phyloP scores from a whole-genome alignment of 1,140 invertebrate species.

The Melitaea cinxia region DNA sequence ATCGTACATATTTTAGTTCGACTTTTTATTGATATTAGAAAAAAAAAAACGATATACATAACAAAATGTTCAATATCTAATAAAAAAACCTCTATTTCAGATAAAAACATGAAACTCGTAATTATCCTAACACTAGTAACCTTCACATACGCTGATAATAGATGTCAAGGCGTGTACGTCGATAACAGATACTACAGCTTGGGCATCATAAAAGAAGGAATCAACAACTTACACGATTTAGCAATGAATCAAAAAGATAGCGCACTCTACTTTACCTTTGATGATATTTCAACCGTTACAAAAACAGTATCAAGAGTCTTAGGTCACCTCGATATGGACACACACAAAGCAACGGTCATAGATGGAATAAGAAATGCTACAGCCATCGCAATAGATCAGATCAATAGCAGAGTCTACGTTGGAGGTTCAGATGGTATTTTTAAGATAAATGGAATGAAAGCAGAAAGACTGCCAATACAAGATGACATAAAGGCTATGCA shows the following conservation, averaged over 20 bases:
- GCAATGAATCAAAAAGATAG: conserved; percentile 55
- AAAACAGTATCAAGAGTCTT: conserved; percentile 40
- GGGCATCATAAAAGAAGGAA: conserved; percentile 61
- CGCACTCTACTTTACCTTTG: conserved; percentile 60
- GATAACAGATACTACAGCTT: conserved; percentile 57
- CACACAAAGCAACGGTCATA: conserved; percentile 46
- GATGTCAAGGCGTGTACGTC: conserved; percentile 56
- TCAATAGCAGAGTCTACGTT: conserved; percentile 58
- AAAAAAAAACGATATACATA: too few relatives aligned
- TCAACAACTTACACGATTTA: conserved; percentile 57
- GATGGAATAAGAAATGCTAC: conserved; percentile 61
- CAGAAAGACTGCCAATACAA: conserved; percentile 56
- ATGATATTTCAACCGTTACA: conserved; percentile 51
- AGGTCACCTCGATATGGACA: conserved; percentile 52
- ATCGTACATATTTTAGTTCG: too few relatives aligned
- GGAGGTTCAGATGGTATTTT: conserved; percentile 64
- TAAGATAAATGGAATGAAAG: conserved; percentile 55
- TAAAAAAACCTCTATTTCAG: background rate
- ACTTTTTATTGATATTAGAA: too few relatives aligned
- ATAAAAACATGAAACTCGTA: conserved; percentile 24
- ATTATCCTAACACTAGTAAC: conserved; percentile 11
- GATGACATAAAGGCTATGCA: conserved; percentile 55
- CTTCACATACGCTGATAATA: conserved; percentile 45
- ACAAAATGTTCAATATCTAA: too few relatives aligned
- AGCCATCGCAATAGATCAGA: conserved; percentile 57